Percentiles rank a stretch among this genome's conserved stretches.
These are phyloP conservation scores for Camponotus fellah DNA, from an alignment of 2,888 invertebrate genomes.

Conservation along the genomic window DNA sequence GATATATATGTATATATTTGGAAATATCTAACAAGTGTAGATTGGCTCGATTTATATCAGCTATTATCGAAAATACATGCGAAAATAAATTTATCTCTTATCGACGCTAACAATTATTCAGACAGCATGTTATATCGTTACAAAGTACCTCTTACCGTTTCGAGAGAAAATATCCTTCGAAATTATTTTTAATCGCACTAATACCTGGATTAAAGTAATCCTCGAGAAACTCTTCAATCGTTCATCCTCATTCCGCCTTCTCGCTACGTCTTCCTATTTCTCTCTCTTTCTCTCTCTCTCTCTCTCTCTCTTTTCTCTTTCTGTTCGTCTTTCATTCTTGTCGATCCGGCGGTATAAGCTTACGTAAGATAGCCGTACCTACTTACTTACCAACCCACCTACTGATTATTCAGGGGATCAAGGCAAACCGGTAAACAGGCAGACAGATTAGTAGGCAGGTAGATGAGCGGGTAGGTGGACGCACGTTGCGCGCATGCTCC, in stretches of 20 bases:
- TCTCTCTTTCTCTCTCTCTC: too few relatives aligned
- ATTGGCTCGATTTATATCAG: neutral
- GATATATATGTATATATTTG: neutral
- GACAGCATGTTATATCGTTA: neutral
- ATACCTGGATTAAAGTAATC: neutral
- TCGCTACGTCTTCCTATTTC: neutral
- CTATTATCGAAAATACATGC: neutral
- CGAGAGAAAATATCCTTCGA: neutral
- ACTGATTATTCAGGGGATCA: slow-evolving; percentile 76
- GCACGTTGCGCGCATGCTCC: slow-evolving; percentile 81
- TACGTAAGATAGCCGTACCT: slow-evolving; percentile 61
- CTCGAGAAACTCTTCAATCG: neutral
- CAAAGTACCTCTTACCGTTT: neutral
- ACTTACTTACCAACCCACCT: slow-evolving; percentile 69
- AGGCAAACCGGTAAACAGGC: slow-evolving; percentile 69
- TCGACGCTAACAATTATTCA: slow-evolving; percentile 11
- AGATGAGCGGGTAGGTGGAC: slow-evolving; percentile 71
- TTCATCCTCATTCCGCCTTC: neutral
- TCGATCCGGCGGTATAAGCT: slow-evolving; percentile 53
- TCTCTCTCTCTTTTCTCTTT: neutral
- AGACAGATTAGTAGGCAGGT: slow-evolving; percentile 61
- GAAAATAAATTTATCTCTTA: slow-evolving; percentile 8
- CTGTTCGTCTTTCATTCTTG: neutral
- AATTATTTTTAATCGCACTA: slow-evolving; percentile 11
- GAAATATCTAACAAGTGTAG: neutral